Conservation (phyloP, 2,797 vertebrate species). For the Phoxinus dragarum region DNA sequence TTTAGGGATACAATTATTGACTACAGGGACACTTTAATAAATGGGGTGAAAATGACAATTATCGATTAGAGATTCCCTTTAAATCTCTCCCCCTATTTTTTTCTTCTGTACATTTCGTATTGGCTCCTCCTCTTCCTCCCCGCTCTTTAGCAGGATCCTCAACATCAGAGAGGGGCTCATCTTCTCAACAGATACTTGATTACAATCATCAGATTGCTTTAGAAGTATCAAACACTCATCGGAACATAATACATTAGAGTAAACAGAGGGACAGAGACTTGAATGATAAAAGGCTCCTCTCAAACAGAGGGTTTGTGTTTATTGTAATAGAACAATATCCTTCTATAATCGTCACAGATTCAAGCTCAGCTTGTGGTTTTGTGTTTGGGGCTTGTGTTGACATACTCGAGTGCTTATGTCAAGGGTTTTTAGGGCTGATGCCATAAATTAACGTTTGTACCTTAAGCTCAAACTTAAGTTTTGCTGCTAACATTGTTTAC, state of each 20-base stretch:
- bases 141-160: slow-evolving; percentile 34
- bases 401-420: not conserved
- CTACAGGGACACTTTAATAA: too few species aligned
- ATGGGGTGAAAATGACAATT: too few species aligned
- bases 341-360: slow-evolving; percentile 10
- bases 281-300: slow-evolving; percentile 37
- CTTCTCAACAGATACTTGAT: slow-evolving; percentile 60
- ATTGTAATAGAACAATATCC: slow-evolving; percentile 30
- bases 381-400: slow-evolving; percentile 19
- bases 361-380: slow-evolving; percentile 24
- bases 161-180: slow-evolving; percentile 33
- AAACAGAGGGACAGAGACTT: slow-evolving; percentile 36
- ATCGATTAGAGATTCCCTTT: not conserved
- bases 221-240: slow-evolving; percentile 53
- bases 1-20: too few species aligned
- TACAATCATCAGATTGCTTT: slow-evolving; percentile 60
- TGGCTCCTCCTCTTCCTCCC: not conserved
- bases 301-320: slow-evolving; percentile 29
- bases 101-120: slow-evolving; percentile 12
- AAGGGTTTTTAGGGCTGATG: slow-evolving; percentile 8
- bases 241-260: slow-evolving; percentile 36
- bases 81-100: not conserved
- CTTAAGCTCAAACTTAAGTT: not conserved
- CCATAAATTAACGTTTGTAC: not conserved
- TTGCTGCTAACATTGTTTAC: not conserved